These are phyloP conservation scores for Rhodinocichla rosea DNA, from an alignment of 2,113 vertebrate species.

Conservation along the genomic window DNA sequence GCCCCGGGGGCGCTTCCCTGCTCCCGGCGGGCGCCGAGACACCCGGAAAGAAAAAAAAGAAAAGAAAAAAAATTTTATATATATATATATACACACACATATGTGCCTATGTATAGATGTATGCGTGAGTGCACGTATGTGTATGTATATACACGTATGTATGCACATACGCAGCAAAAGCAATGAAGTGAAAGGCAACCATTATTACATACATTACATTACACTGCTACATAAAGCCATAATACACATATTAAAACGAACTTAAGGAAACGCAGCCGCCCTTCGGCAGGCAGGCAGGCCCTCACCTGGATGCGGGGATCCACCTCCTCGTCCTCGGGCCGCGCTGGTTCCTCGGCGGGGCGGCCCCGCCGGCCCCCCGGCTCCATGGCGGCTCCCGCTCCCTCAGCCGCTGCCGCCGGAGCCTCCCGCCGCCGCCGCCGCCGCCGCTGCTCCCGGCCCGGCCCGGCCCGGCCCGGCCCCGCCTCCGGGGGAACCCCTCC, in stretches of 20 bases:
- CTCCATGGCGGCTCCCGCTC: background rate
- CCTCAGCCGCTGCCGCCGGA: background rate
- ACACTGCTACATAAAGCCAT: background rate
- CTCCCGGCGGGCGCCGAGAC: background rate
- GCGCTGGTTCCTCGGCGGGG: background rate
- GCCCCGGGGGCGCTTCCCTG: background rate
- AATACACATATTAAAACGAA: rapidly evolving
- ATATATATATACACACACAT: rapidly evolving
- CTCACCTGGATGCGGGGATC: background rate
- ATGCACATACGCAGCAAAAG: background rate
- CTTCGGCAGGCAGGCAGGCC: background rate
- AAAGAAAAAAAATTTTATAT: too few relatives aligned
- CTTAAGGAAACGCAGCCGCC: background rate
- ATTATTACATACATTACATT: background rate
- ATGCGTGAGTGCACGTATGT: too few relatives aligned
- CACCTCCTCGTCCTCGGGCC: background rate
- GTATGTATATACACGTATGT: rapidly evolving
- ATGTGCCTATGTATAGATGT: rapidly evolving
- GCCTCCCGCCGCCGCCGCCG: background rate
- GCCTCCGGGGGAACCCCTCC: background rate
- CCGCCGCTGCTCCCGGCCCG: background rate
- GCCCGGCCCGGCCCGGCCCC: background rate
- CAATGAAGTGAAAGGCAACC: background rate
- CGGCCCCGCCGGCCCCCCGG: background rate
- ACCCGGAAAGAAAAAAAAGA: background rate